Percentiles rank a stretch among this genome's conserved stretches.
Evolutionary conservation across 2,113 vertebrate genomes (phyloP).

Genomic region (Bothrops jararaca): DNA sequence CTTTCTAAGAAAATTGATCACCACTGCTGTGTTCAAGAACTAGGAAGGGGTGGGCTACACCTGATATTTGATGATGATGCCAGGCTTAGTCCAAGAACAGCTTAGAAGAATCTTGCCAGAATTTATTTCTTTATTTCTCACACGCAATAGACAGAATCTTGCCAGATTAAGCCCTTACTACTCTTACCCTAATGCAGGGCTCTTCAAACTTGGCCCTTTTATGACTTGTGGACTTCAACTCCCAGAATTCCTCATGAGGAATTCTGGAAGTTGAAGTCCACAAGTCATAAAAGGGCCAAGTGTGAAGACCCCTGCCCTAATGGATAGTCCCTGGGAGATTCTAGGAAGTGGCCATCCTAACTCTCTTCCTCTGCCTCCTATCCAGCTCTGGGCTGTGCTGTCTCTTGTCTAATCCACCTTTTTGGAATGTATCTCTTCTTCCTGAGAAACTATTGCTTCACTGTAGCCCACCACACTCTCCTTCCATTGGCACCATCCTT

Average conservation of each 20-base stretch:
- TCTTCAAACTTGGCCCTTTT: too few relatives aligned
- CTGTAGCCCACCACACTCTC: too few relatives aligned
- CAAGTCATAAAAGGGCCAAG: too few relatives aligned
- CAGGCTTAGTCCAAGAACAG: not conserved
- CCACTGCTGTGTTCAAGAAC: not conserved
- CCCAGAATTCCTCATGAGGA: too few relatives aligned
- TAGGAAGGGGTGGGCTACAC: not conserved
- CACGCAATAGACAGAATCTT: not conserved
- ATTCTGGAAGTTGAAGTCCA: too few relatives aligned
- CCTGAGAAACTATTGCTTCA: not conserved
- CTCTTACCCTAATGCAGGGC: not conserved
- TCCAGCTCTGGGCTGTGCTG: not conserved
- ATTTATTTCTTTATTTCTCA: not conserved
- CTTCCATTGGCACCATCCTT: not conserved
- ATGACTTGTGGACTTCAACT: too few relatives aligned
- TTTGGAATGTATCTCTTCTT: not conserved
- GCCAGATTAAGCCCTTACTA: not conserved
- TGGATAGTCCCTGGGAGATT: not conserved
- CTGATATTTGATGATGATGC: not conserved
- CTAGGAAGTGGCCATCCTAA: not conserved
- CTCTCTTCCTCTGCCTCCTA: not conserved
- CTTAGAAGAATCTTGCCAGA: not conserved
- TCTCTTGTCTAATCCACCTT: not conserved
- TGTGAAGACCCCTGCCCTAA: too few relatives aligned
- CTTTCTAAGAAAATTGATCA: not conserved